Percentiles rank a stretch among this genome's conserved stretches.
phyloP scores from a whole-genome alignment of 2,113 vertebrate species.

The Potamarius usumacintae region DNA sequence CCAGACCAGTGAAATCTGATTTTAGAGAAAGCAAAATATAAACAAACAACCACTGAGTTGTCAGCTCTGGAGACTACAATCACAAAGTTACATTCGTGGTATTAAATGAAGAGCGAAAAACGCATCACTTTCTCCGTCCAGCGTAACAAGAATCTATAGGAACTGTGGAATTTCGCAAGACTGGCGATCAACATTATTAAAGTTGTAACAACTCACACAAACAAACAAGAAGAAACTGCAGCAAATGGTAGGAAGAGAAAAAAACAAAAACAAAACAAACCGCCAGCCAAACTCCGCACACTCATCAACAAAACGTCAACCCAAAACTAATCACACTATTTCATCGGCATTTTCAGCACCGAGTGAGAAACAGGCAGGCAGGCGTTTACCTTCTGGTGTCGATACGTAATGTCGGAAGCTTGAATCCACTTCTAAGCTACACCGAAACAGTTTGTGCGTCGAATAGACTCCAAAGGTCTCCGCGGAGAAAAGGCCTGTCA shows the following conservation, averaged over 20 bases:
- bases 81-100: not conserved
- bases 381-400: conserved; percentile 35
- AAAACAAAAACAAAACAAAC: not conserved
- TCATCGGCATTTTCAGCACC: not conserved
- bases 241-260: not conserved
- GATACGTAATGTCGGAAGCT: conserved; percentile 18
- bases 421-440: not conserved
- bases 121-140: not conserved
- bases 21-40: not conserved
- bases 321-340: conserved; percentile 6
- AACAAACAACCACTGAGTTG: not conserved
- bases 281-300: not conserved
- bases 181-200: not conserved
- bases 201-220: not conserved
- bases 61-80: not conserved
- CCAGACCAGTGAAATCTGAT: not conserved
- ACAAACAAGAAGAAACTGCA: not conserved
- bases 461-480: not conserved
- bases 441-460: conserved; percentile 16
- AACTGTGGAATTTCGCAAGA: not conserved
- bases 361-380: not conserved
- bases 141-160: not conserved
- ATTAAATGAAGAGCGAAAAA: not conserved
- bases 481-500: not conserved
- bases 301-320: not conserved